Base-by-base conservation (phyloP, 2,888 invertebrate species). In the Anodontia alba region DNA sequence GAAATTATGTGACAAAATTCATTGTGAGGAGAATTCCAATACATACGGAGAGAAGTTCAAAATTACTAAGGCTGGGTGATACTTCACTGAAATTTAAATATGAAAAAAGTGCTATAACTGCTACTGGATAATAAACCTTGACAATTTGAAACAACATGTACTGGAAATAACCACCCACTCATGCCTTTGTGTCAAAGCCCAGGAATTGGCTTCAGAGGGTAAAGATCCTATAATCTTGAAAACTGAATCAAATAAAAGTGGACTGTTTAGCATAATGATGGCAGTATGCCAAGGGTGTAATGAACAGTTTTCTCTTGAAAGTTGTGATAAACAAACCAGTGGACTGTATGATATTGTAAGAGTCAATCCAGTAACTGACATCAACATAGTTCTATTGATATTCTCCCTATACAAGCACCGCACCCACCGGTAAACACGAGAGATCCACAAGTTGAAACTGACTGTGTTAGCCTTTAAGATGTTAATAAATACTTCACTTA, bases 261-360 rank as follows among this genome's bases (percentile, higher is more conserved):
- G 73, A 38, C 38, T 73, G 38, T 42, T 62, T 23, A 73, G 62
- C 42, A 49, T n/a, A n/a, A n/a, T n/a, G n/a, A n/a, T n/a, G n/a
- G n/a, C n/a, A n/a, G n/a, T n/a, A n/a, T n/a, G n/a, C n/a, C n/a
- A n/a, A n/a, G n/a, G n/a, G n/a, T n/a, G n/a, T n/a, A n/a, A n/a
- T 7, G 23, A 76, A 17, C 29, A 71, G 29, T 71, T 76, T 51
- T 5, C 26, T 8, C 23, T 54, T n/a, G 23, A 54, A 15, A 76
- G 7, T 12, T 33, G 62, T 8, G n/a, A 15, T 0, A 62, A 71
- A 46, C 70, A 36, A 29, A 17, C 8, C 12, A 68, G 15, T 29
- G 43, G 38, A 2, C 20, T 46, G 3, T 46, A 46, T 46, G 74
- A 57, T 23, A 74, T n/a, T n/a, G n/a, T n/a, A n/a, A n/a, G n/a